Base-by-base conservation (phyloP, 2,113 vertebrate genomes). In the Hippocampus barbouri region DNA sequence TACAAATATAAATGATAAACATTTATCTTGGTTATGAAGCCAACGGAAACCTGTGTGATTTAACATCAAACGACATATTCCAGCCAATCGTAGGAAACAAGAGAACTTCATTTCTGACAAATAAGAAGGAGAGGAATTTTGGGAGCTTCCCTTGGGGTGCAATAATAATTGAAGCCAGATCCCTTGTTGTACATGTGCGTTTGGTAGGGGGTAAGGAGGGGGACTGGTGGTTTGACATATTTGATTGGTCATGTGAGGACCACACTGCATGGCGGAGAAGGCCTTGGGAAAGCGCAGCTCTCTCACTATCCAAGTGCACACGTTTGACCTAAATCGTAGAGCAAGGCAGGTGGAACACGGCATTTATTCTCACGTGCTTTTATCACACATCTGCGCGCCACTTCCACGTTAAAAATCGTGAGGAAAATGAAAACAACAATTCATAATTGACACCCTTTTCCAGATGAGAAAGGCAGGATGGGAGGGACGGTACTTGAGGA, bases 211-310 rank as follows among this genome's bases (percentile, higher is more conserved):
- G 38, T 77, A 80, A 85, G 82, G 83, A 74, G 80, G 81, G 80
- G 85, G 82, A 85, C 83, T 77, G 83, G 79, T 53, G 79, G 83
- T 88, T 86, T 88, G 89, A 90, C 89, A 87, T 89, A 76, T 89
- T 91, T 91, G 90, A 91, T 91, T 88, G 89, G 90, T 90, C 87
- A 89, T 86, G 83, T 89, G 85, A 89, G 89, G 89, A 91, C 89
- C 89, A 90, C 91, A 91, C 85, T 59, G 83, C 77, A 71, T 73
- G 87, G 81, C 76, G 30, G 69, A 81, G 77, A 82, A 84, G 21
- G 76, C 73, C 74, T 79, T 78, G 75, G 76, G 82, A 84, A 83
- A 83, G 69, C 69, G 64, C 40, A 47, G 63, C 74, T 66, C 65
- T 84, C 70, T 8, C 72, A 78, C 74, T 83, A 74, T 76, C 79